Evolutionary conservation across 1,140 invertebrate species (phyloP), one percentile per base, ranked within the genome.

Genomic region (Brachionus sp.): DNA sequence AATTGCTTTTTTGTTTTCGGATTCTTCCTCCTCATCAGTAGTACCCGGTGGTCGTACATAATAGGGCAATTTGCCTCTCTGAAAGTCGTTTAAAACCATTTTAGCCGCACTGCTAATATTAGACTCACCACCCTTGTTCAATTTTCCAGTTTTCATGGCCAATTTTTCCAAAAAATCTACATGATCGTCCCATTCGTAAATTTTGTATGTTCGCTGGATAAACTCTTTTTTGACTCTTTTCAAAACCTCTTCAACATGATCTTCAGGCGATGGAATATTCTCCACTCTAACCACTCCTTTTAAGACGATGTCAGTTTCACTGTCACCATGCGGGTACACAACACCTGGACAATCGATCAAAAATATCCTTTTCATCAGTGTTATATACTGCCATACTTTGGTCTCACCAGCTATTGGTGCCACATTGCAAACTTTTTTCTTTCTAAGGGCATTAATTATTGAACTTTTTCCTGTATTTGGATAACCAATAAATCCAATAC

Each of bases 381-480:
- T 98, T 68, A 99, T 97, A 87, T 99, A 99, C 87, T 99, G 98
- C 98, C 98, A 99, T 12, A 92, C 91, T 89, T 90, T 73, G 0
- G 98, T 99, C 91, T 99, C 97, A 6, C 98, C 98, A 84, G 98
- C 96, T 86, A 99, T 95, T 6, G 98, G 98, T 10, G 98, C 97
- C 3, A 98, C 96, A 89, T 98, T 99, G 88, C 97, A 98, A 6
- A 97, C 95, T 89, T 97, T 97, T 87, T 97, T 97, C 0, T 94
- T 93, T 84, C 94, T 91, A 35, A 99, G 88, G 0, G 97, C 95
- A 88, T 99, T 99, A 78, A 99, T 98, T 23, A 99, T 93, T 7
- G 96, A 98, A 84, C 95, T 98, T 90, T 99, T 99, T 0, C 98
- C 98, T 10, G 96, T 95, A 91, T 99, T 99, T 4, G 98, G 98